Percentiles rank a stretch among this genome's conserved stretches.
Conservation (phyloP, 2,888 invertebrate species). For the Apoderus coryli region DNA sequence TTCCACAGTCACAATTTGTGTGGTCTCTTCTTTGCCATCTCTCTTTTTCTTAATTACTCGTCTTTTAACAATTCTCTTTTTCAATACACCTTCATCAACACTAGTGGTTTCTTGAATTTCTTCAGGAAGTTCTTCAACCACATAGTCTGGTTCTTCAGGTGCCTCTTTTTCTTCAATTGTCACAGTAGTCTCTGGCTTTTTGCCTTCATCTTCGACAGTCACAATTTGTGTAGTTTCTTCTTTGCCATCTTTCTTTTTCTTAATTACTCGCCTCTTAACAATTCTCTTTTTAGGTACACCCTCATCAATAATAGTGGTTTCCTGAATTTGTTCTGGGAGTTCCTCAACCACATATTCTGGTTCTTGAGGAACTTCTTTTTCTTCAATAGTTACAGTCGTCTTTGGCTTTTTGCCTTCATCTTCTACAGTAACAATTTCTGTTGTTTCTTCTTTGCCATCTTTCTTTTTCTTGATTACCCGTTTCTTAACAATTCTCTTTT, state of each 20-base stretch:
- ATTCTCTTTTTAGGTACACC: slow-evolving; percentile 23
- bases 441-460: slow-evolving; percentile 21
- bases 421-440: slow-evolving; percentile 24
- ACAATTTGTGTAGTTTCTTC: too few species aligned
- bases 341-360: slow-evolving; percentile 14
- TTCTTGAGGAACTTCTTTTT: slow-evolving; percentile 23
- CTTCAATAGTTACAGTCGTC: slow-evolving; percentile 24
- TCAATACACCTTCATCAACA: slow-evolving; percentile 16
- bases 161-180: slow-evolving; percentile 10
- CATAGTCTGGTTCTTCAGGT: slow-evolving; percentile 13
- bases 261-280: slow-evolving; percentile 31
- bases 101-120: slow-evolving; percentile 30
- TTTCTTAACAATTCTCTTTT: slow-evolving; percentile 23
- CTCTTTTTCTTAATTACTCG: slow-evolving; percentile 22
- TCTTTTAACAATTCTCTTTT: slow-evolving; percentile 21
- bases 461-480: slow-evolving; percentile 22
- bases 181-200: too few species aligned
- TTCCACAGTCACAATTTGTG: slow-evolving; percentile 23
- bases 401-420: slow-evolving; percentile 32
- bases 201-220: too few species aligned
- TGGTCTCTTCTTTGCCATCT: slow-evolving; percentile 24
- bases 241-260: slow-evolving; percentile 28
- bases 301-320: slow-evolving; percentile 27
- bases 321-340: slow-evolving; percentile 20
- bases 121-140: slow-evolving; percentile 21